A percentile compares a stretch with the other conserved stretches of the same genome.
These are phyloP conservation scores for Raja brachyura DNA, from an alignment of 2,113 vertebrate species.

Conservation along the genomic window DNA sequence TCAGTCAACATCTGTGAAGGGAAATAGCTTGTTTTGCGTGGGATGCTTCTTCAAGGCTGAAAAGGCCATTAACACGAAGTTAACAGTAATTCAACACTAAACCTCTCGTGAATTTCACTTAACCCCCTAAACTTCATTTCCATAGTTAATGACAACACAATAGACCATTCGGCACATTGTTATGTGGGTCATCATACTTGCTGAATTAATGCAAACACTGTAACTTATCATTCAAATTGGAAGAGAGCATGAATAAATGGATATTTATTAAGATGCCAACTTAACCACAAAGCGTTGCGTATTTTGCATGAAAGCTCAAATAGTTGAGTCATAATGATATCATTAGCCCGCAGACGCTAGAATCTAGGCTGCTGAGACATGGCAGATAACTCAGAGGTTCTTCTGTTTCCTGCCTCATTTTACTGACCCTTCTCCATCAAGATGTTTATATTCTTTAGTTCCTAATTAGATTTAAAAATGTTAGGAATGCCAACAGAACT, in stretches of 20 bases:
- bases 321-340: conserved; percentile 9
- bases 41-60: no score
- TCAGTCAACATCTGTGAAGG: no score
- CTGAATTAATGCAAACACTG: not conserved
- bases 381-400: not conserved
- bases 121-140: not conserved
- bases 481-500: not conserved
- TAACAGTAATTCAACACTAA: not conserved
- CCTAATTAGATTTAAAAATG: not conserved
- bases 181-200: not conserved
- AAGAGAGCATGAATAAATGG: not conserved
- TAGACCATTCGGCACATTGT: no score
- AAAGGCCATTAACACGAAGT: not conserved
- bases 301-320: not conserved
- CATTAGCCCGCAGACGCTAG: not conserved
- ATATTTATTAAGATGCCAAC: not conserved
- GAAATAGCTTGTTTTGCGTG: no score
- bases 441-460: not conserved
- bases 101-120: not conserved
- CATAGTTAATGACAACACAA: no score
- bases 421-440: not conserved
- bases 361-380: not conserved
- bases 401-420: not conserved
- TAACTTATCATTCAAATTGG: not conserved
- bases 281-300: not conserved